Base-by-base conservation (phyloP, 2,888 invertebrate genomes). In the Eupithecia inturbata region DNA sequence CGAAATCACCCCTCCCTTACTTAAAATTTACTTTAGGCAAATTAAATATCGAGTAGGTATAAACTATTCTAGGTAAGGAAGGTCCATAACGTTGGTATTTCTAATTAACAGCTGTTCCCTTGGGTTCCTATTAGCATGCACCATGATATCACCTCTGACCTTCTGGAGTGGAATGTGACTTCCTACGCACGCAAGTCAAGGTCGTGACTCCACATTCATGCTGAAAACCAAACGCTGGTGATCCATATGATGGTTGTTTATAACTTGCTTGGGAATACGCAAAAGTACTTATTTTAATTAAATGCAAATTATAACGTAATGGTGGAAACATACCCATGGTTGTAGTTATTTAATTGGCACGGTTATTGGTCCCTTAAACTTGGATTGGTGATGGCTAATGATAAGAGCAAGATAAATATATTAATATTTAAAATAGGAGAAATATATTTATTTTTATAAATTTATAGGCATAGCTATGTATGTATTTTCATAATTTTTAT, bases 281-380 rank as follows among this genome's bases (percentile, higher is more conserved):
- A 73, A 72, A 72, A 53, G 71, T 64, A 64, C 66, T 78, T 81
- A 78, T 77, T 78, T 80, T 77, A 81, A 82, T 83, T 80, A 82
- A 77, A 79, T n/a, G 31, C 78, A 31, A 63, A 73, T n/a, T n/a
- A n/a, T 78, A 77, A 77, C 79, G 72, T 79, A 78, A 79, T 80
- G 78, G 80, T 39, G 67, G n/a, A 22, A n/a, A 74, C 82, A 72
- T 80, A 69, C 81, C 78, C 76, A 72, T 71, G 63, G 3, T n/a
- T 14, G 12, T 62, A 62, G 16, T 26, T 57, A 57, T 57, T 12
- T 12, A 26, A 26, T 26, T 26, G 16, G 41, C 41, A 41, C 41
- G 4, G 19, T 41, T 19, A 3, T 41, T 41, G 16, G 16, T 41
- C 4, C 16, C 19, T 16, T 1, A 7, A 36, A 36, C 4, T 36